Evolutionary conservation across 2,888 invertebrate species (phyloP).

Genomic region (Brenthis hecate): DNA sequence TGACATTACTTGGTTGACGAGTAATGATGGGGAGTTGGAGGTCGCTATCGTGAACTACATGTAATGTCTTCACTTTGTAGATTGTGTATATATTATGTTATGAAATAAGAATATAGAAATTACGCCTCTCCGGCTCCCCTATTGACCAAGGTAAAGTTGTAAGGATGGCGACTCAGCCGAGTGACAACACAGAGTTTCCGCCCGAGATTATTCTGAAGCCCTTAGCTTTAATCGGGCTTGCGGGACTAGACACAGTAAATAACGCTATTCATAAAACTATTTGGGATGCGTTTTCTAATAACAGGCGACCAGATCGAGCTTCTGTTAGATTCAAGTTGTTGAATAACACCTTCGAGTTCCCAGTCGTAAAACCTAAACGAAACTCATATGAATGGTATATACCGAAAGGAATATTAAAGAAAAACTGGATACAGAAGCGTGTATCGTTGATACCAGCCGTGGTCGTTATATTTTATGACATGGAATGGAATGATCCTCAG

Average conservation of each 20-base stretch:
- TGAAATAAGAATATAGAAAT: constrained; percentile 43
- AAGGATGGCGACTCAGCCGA: constrained; percentile 79
- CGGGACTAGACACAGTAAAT: constrained; percentile 92
- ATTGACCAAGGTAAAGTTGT: constrained; percentile 23
- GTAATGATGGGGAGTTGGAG: constrained; percentile 60
- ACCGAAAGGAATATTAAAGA: constrained; percentile 95
- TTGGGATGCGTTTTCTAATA: constrained; percentile 95
- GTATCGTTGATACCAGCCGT: constrained; percentile 94
- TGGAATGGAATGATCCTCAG: constrained; percentile 97
- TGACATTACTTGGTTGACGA: constrained; percentile 42
- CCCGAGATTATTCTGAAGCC: constrained; percentile 92
- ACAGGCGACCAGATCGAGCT: constrained; percentile 90
- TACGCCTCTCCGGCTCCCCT: constrained; percentile 14
- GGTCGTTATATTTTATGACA: constrained; percentile 96
- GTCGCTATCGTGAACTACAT: constrained; percentile 41
- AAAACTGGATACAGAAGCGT: constrained; percentile 97
- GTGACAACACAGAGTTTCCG: constrained; percentile 88
- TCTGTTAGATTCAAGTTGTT: constrained; percentile 92
- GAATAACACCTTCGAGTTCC: constrained; percentile 92
- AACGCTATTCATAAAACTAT: constrained; percentile 94
- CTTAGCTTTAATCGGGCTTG: constrained; percentile 92
- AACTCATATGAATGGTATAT: constrained; percentile 97
- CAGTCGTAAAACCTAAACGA: constrained; percentile 92
- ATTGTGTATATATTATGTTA: constrained; percentile 40
- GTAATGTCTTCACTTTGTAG: constrained; percentile 35